Evolutionary conservation across 2,113 vertebrate genomes (phyloP), one percentile per base, ranked within the genome.

Genomic region (Bagarius yarrelli): DNA sequence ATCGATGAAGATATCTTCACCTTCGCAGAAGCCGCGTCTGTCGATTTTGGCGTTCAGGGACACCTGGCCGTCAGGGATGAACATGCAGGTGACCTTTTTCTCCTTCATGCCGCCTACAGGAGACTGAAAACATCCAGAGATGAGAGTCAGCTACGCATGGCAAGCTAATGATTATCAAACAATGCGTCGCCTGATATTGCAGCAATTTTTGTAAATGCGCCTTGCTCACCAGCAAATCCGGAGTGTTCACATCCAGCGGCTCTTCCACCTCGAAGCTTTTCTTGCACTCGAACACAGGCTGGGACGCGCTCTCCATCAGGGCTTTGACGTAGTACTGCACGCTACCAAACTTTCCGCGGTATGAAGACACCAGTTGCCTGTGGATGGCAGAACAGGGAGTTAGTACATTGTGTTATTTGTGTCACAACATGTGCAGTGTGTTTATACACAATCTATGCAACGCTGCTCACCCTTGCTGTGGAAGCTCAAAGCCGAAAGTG

Each of bases 71-170:
- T 96, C 95, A 0, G 94, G 93, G 76, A 95, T 95, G 86, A 95
- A 95, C 94, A 96, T 92, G 8, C 94, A 95, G 0, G 96, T 96
- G 70, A 99, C 95, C 18, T 96, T 99, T 91, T 98, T 96, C 89
- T 98, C 96, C 81, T 97, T 98, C 84, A 94, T 94, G 60, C 96
- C 97, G 0, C 95, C 94, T 0, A 96, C 92, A 0, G 98, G 97
- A 1, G 91, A 95, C 98, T 99, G 86, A 72, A 40, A 14, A 85
- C 21, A 69, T 0, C n/a, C 4, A 59, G 21, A 73, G 25, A 56
- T 0, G 18, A 47, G 13, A 50, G 67, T 70, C 34, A 44, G 36
- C 36, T 14, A 2, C 1, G 11, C 64, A 44, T 2, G 21, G 5
- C 18, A 66, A 36, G 19, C 32, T 66, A 21, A 32, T 34, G 32